phyloP scores from a whole-genome alignment of 2,113 vertebrate genomes.

The Penelope pileata region DNA sequence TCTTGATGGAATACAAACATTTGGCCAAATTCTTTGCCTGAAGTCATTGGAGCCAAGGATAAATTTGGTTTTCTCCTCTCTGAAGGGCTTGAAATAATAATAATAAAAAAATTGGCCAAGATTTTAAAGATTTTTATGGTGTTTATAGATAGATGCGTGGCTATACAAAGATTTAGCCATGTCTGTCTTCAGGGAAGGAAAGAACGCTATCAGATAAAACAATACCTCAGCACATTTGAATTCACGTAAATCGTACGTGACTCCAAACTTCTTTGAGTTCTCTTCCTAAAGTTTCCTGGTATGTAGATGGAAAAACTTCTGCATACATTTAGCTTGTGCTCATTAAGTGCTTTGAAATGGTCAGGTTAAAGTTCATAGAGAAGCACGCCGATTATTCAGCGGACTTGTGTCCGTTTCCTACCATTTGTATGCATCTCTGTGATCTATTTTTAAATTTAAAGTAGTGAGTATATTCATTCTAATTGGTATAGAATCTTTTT shows the following conservation, averaged over 20 bases:
- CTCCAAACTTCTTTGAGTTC: background rate
- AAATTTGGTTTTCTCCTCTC: conserved; percentile 40
- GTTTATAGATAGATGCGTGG: conserved; percentile 26
- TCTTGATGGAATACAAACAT: conserved; percentile 45
- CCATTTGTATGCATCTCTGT: background rate
- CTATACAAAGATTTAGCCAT: background rate
- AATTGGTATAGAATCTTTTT: background rate
- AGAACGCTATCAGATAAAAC: conserved; percentile 31
- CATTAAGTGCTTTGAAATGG: background rate
- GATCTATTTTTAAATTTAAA: background rate
- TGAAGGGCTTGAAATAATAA: conserved; percentile 60
- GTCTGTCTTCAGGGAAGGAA: background rate
- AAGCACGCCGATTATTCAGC: background rate
- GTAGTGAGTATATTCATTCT: background rate
- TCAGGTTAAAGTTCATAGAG: background rate
- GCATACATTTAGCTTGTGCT: background rate
- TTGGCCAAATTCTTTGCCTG: conserved; percentile 37
- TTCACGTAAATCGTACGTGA: background rate
- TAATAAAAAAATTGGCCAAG: conserved; percentile 32
- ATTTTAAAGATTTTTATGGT: conserved; percentile 10
- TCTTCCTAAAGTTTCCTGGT: background rate
- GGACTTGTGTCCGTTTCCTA: background rate
- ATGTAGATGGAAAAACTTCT: background rate
- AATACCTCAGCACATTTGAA: conserved; percentile 46
- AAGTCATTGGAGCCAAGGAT: conserved; percentile 34